Evolutionary conservation across 53 echinoderm and acorn worm genomes (phyloP).

Genomic region (Holothuria scabra): DNA sequence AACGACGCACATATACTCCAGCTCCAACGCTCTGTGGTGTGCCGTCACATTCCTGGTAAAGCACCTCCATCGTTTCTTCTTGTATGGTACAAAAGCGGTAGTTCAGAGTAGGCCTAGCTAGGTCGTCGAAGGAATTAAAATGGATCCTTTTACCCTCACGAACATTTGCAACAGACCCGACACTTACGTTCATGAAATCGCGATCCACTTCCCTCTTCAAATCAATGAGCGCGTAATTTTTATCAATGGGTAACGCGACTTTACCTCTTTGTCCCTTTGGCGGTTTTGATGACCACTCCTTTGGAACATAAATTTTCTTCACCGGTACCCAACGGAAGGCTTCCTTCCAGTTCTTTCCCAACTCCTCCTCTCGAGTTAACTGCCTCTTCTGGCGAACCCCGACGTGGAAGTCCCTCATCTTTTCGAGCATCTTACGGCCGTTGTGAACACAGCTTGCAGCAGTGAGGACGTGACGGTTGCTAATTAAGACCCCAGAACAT

Average conservation of each 20-base stretch:
- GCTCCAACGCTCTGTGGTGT: conserved; percentile 73
- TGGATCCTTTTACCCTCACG: conserved; percentile 70
- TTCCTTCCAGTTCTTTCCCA: conserved; percentile 51
- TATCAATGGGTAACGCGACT: conserved; percentile 65
- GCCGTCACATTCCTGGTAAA: conserved; percentile 85
- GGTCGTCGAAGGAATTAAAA: conserved; percentile 70
- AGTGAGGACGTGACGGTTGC: conserved; percentile 75
- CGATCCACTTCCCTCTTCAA: conserved; percentile 75
- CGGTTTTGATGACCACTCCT: conserved; percentile 68
- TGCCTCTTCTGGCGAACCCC: conserved; percentile 76
- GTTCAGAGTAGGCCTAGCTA: conserved; percentile 63
- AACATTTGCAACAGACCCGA: conserved; percentile 69
- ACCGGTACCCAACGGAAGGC: conserved; percentile 85
- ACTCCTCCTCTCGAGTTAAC: conserved; percentile 60
- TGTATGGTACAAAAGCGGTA: conserved; percentile 84
- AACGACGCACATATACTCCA: conserved; percentile 82
- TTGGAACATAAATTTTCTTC: conserved; percentile 72
- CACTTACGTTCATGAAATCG: conserved; percentile 67
- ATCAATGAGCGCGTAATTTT: conserved; percentile 82
- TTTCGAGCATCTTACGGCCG: conserved; percentile 61
- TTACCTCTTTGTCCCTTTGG: conserved; percentile 23
- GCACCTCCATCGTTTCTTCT: conserved; percentile 69
- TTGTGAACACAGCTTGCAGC: conserved; percentile 92
- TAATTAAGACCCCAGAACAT: conserved; percentile 81
- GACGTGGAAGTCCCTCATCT: conserved; percentile 53